phyloP scores from a whole-genome alignment of 2,113 vertebrate species.

The Chrysemys picta region DNA sequence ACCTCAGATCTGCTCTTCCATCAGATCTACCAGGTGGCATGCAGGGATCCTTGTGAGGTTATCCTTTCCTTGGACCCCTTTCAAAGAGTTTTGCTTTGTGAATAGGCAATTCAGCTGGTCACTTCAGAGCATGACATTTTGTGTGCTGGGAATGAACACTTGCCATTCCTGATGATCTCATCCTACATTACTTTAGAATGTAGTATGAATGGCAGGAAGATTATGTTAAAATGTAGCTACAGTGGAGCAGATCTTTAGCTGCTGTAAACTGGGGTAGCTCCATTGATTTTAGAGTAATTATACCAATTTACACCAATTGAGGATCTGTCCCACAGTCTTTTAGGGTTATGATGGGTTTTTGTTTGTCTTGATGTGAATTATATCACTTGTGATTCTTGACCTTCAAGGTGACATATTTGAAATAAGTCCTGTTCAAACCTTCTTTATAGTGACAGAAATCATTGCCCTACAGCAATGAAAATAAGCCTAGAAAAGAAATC shows the following conservation, averaged over 20 bases:
- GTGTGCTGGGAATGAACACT: background rate
- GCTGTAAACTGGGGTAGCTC: background rate
- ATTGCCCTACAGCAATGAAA: constrained; percentile 58
- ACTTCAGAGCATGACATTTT: background rate
- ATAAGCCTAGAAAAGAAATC: constrained; percentile 56
- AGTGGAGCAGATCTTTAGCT: background rate
- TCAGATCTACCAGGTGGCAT: background rate
- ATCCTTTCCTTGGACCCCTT: background rate
- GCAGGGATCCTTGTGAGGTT: background rate
- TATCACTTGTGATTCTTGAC: constrained; percentile 55
- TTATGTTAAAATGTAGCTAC: background rate
- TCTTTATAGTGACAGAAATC: constrained; percentile 55
- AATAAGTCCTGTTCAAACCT: constrained; percentile 59
- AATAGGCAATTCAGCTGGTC: background rate
- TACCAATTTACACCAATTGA: background rate
- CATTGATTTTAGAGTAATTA: background rate
- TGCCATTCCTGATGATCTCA: background rate
- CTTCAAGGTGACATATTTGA: constrained; percentile 65
- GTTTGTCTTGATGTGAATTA: constrained; percentile 31
- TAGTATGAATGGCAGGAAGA: background rate
- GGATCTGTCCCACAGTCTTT: background rate
- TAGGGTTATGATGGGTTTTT: constrained; percentile 7
- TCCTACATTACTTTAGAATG: background rate
- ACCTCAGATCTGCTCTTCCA: background rate
- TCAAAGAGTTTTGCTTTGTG: background rate